Evolutionary conservation across 2,888 invertebrate species (phyloP), one percentile per base, ranked within the genome.

Genomic region (Standfussiana lucernea): DNA sequence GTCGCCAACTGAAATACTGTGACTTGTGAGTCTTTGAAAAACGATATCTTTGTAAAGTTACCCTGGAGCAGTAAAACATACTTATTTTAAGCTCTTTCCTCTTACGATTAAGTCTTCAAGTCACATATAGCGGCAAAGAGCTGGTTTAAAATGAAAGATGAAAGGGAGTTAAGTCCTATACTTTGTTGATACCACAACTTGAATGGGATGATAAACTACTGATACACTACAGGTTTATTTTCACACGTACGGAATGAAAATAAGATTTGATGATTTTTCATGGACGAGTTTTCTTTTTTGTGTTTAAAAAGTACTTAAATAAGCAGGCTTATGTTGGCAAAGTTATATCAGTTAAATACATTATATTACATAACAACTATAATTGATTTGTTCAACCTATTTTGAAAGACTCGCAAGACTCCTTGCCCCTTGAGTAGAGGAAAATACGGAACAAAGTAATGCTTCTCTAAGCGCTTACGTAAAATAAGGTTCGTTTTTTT

Each of bases 31-130:
- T 82, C 72, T 79, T 83, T 85, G 81, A 87, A 77, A 80, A 87
- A 87, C 85, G 75, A 85, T 79, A 82, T 77, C 75, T 68, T 77
- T 75, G 61, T 71, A 61, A 75, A 75, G 72, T 86, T 74, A 45
- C 47, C 72, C 15, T 59, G 40, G 59, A 78, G 69, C 69, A 86
- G 86, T 83, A 78, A 84, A 83, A 86, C 75, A 83, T 67, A 86
- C 84, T 86, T 84, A 86, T 76, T 74, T 79, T 83, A 79, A 84
- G 86, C 84, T 71, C 75, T 50, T 72, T 83, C 83, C 72, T 72
- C 86, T 78, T 72, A 65, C 62, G 75, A 78, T 84, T 86, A 83
- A 70, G 70, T 65, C 79, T 73, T 83, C 86, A 72, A 86, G 86
- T 83, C 86, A 86, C 79, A 84, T 70, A 78, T 59, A 72, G 79